Base-by-base conservation (phyloP, 2,888 invertebrate genomes). In the Melanotus villosus region DNA sequence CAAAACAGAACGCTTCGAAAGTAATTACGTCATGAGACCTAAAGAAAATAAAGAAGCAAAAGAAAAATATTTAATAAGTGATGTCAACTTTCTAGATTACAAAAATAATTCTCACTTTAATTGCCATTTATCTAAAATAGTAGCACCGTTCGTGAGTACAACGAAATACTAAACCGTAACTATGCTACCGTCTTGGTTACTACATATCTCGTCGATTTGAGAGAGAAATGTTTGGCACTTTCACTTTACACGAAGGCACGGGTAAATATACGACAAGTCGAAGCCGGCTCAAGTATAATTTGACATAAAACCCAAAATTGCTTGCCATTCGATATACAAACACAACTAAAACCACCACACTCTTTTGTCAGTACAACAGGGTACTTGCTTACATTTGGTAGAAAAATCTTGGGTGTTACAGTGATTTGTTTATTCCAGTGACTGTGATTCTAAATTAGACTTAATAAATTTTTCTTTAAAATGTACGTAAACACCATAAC, bases 201-300 rank as follows among this genome's bases (percentile, higher is more conserved):
- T 56, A 23, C 41, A 14, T 56, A 45, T 57, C 19, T 57, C 23
- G n/a, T n/a, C n/a, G 10, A 54, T 12, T 32, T 52, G 36, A 56
- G 36, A n/a, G n/a, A 64, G 64, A 64, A 64, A 56, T 64, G 64
- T 64, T 56, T 30, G 65, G 47, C 36, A 65, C 65, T 65, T 65
- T 65, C 65, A 65, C 65, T 65, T 19, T 26, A 34, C 26, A 12
- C 34, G 30, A 63, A 52, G 64, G 56, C 57, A 54, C 57, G 65
- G 63, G 65, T 64, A 56, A 23, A 32, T 36, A 14, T 19, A 30
- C 16, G 36, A 36, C 50, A 16, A 23, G n/a, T 21, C 6, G 26
- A 38, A 63, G 41, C n/a, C 21, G 36, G 12, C 56, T 43, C 36
- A 64, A 54, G 5, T 30, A 1, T 26, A 26, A 43, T 45, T n/a